Evolutionary conservation across 2,797 vertebrate genomes (phyloP).

Genomic region (Melanotaenia pygmaea): DNA sequence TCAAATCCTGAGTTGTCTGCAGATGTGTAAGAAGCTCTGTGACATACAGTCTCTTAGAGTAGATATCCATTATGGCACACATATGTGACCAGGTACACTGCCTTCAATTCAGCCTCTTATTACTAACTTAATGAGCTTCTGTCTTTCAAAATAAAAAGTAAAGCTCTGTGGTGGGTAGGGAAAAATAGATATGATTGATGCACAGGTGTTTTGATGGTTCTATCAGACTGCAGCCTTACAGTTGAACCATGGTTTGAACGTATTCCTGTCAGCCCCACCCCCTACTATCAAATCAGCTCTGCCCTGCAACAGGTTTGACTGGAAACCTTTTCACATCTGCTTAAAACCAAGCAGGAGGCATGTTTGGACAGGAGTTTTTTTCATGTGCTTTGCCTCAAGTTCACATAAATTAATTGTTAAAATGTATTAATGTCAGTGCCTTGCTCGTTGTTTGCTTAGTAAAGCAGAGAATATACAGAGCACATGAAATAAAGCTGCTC

Average conservation of each 20-base stretch:
- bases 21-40: slow-evolving; percentile 54
- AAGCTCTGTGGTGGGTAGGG: not conserved
- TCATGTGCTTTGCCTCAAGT: slow-evolving; percentile 41
- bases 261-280: slow-evolving; percentile 25
- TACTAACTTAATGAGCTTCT: slow-evolving; percentile 57
- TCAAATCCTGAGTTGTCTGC: slow-evolving; percentile 47
- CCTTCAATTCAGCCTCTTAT: slow-evolving; percentile 49
- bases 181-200: slow-evolving; percentile 29
- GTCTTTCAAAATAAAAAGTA: slow-evolving; percentile 46
- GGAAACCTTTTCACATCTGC: slow-evolving; percentile 51
- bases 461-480: slow-evolving; percentile 7
- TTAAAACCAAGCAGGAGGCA: slow-evolving; percentile 45
- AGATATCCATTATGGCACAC: slow-evolving; percentile 30
- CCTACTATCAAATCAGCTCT: slow-evolving; percentile 4
- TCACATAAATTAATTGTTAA: slow-evolving; percentile 62
- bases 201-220: slow-evolving; percentile 10
- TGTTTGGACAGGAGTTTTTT: slow-evolving; percentile 66
- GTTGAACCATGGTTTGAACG: not conserved
- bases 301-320: slow-evolving; percentile 71
- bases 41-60: slow-evolving; percentile 40
- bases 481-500: not conserved
- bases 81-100: slow-evolving; percentile 59
- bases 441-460: slow-evolving; percentile 29
- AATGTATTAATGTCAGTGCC: slow-evolving; percentile 48
- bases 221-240: slow-evolving; percentile 17